phyloP scores from a whole-genome alignment of 1,140 invertebrate species.

The Caenorhabditis remanei region DNA sequence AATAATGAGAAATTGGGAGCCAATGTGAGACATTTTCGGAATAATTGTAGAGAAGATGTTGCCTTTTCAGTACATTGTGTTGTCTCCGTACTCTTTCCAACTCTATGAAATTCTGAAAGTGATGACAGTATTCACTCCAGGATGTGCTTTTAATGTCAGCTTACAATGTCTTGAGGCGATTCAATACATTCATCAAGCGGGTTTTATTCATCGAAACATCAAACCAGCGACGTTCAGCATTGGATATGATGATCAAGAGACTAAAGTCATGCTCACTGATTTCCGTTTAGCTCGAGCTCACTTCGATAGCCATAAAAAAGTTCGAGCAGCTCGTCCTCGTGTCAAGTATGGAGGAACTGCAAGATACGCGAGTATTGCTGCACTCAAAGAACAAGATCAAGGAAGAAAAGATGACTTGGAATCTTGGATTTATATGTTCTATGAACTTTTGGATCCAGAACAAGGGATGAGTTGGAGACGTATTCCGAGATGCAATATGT shows the following conservation, averaged over 20 bases:
- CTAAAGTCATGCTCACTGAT: constrained; percentile 6
- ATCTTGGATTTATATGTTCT: constrained; percentile 34
- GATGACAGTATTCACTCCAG: not conserved
- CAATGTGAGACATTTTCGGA: not conserved
- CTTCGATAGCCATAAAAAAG: not conserved
- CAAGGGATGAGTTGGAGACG: not conserved
- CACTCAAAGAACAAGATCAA: constrained; percentile 4
- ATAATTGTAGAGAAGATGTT: not conserved
- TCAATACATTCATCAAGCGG: constrained; percentile 30
- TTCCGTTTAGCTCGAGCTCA: not conserved
- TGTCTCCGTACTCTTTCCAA: not conserved
- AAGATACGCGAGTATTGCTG: constrained; percentile 1
- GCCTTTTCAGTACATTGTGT: not conserved
- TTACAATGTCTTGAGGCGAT: constrained; percentile 13
- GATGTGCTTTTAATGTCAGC: not conserved
- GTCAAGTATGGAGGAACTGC: constrained; percentile 1
- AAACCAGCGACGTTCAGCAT: constrained; percentile 1
- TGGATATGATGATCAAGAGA: not conserved
- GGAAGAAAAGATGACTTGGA: constrained; percentile 48
- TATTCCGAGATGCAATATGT: not conserved
- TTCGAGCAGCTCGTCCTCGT: not conserved
- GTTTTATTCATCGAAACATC: constrained; percentile 33
- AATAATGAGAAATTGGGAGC: not conserved
- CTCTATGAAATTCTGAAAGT: constrained; percentile 5
- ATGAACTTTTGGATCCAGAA: not conserved